A percentile compares a stretch with the other conserved stretches of the same genome.
Conservation (phyloP, 2,113 vertebrate species). For the Psilopsiagon aurifrons region DNA sequence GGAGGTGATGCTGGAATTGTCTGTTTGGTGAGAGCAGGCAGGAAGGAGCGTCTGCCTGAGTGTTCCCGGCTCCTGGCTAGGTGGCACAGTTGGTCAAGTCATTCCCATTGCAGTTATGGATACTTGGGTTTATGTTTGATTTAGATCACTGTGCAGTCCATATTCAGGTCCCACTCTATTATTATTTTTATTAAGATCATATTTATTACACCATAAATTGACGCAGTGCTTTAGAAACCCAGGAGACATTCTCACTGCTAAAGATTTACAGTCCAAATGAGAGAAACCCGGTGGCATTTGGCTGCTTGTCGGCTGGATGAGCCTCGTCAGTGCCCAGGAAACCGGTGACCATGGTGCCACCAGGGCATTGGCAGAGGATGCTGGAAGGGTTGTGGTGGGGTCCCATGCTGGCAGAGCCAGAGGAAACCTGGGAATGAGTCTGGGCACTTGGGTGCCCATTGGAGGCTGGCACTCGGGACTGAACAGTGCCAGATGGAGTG, state of each 20-base stretch:
- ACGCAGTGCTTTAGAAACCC: not conserved
- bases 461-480: rapidly evolving
- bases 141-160: rapidly evolving
- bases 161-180: not conserved
- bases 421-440: not conserved
- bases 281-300: rapidly evolving
- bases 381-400: not conserved
- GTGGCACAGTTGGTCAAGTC: not conserved
- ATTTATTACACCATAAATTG: not conserved
- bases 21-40: not conserved
- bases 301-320: rapidly evolving
- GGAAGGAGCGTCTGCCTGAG: not conserved
- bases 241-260: not conserved
- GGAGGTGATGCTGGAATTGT: not conserved
- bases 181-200: not conserved
- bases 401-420: not conserved
- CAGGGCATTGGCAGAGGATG: not conserved
- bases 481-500: rapidly evolving
- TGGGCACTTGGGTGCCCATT: not conserved
- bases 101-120: not conserved
- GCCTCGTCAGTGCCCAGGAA: not conserved
- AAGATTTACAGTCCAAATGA: not conserved
- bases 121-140: not conserved
- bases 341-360: rapidly evolving
- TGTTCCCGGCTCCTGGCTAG: not conserved